Percentiles rank a stretch among this genome's conserved stretches.
These are phyloP conservation scores for Lissonota sp. DNA, from an alignment of 2,888 invertebrate genomes.

Conservation along the genomic window DNA sequence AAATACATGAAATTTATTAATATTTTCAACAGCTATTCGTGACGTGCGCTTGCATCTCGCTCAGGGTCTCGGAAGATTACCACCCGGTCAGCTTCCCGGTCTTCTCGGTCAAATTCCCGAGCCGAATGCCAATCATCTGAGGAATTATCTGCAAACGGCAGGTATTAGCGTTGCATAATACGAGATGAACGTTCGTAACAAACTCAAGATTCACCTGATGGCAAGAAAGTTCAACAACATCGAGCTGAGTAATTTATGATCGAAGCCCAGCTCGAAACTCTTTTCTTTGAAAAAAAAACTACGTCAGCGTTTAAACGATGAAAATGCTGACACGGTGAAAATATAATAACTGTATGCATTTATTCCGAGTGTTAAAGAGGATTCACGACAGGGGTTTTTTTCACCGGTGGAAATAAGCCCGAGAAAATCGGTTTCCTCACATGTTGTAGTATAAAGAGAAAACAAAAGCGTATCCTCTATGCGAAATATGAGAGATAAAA, in stretches of 20 bases:
- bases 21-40: slow-evolving; percentile 85
- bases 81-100: slow-evolving; percentile 89
- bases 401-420: too few species aligned
- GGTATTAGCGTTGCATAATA: slow-evolving; percentile 81
- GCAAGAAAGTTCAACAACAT: slow-evolving; percentile 77
- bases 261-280: slow-evolving; percentile 22
- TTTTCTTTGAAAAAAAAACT: background rate
- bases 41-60: slow-evolving; percentile 92
- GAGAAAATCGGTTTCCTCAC: too few species aligned
- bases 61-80: slow-evolving; percentile 89
- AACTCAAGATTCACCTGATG: slow-evolving; percentile 77
- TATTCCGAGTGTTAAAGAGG: too few species aligned
- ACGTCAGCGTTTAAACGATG: too few species aligned
- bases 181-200: slow-evolving; percentile 74
- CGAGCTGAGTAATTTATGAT: slow-evolving; percentile 73
- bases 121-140: slow-evolving; percentile 79
- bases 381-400: too few species aligned
- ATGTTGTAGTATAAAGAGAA: too few species aligned
- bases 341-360: too few species aligned
- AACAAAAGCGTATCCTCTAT: too few species aligned
- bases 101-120: slow-evolving; percentile 87
- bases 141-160: slow-evolving; percentile 80
- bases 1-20: slow-evolving; percentile 17
- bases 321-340: too few species aligned
- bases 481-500: background rate